A percentile compares a stretch with the other conserved stretches of the same genome.
phyloP scores from a whole-genome alignment of 2,113 vertebrate species.

The Passer montanus region DNA sequence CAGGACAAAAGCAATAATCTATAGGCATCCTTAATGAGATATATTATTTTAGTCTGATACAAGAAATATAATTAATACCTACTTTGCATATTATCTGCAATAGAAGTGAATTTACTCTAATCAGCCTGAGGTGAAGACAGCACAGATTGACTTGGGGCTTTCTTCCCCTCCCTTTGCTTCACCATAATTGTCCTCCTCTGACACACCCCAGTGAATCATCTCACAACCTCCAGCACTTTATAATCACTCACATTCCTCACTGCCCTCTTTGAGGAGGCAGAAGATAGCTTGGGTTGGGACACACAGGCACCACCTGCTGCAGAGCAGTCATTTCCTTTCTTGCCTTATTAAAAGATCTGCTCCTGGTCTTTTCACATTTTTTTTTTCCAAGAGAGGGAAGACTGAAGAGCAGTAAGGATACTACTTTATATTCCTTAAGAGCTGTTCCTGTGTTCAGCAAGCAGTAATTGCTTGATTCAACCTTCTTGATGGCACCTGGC shows the following conservation, averaged over 20 bases:
- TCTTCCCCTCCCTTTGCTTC: neutral
- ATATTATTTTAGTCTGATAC: neutral
- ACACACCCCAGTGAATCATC: neutral
- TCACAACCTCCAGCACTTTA: neutral
- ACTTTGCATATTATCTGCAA: constrained; percentile 22
- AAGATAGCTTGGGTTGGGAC: neutral
- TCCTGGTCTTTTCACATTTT: neutral
- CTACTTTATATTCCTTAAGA: neutral
- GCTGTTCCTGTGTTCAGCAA: neutral
- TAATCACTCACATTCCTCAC: neutral
- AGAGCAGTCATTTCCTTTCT: neutral
- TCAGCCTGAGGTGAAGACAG: constrained; percentile 44
- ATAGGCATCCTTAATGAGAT: neutral
- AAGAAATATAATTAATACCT: constrained; percentile 17
- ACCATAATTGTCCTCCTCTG: constrained; percentile 22
- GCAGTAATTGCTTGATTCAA: neutral
- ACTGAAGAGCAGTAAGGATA: neutral
- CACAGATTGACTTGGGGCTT: constrained; percentile 39
- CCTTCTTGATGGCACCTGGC: neutral
- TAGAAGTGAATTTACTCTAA: constrained; percentile 41
- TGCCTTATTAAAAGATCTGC: neutral
- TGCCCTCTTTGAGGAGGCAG: neutral
- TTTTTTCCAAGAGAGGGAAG: neutral
- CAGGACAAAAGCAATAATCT: neutral
- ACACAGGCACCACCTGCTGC: neutral